Evolutionary conservation across 2,113 vertebrate genomes (phyloP).

Genomic region (Malurus alboscapulatus): DNA sequence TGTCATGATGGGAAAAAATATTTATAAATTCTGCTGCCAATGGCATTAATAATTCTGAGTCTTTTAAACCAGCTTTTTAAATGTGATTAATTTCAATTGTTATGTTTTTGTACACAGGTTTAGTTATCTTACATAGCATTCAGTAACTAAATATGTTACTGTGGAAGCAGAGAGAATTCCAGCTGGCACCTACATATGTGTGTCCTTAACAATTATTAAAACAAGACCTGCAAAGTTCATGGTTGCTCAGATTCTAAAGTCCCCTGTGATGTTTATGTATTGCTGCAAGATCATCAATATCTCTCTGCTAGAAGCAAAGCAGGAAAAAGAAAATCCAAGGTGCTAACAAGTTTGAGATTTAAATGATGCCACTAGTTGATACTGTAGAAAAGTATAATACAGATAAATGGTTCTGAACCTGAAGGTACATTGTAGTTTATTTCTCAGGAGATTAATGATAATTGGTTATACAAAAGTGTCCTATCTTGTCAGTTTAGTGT

Average conservation of each 20-base stretch:
- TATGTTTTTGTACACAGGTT: background rate
- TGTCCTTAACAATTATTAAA: background rate
- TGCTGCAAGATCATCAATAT: accelerated
- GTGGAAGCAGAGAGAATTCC: background rate
- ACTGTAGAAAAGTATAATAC: background rate
- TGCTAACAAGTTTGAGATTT: background rate
- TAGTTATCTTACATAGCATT: background rate
- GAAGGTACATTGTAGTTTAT: background rate
- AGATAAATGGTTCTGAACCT: background rate
- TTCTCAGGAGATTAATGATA: background rate
- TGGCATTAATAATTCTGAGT: background rate
- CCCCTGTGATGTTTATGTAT: background rate
- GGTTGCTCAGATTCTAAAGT: background rate
- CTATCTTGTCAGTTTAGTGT: background rate
- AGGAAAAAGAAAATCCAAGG: background rate
- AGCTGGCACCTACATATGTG: accelerated
- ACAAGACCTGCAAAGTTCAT: background rate
- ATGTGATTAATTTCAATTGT: background rate
- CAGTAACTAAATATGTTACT: background rate
- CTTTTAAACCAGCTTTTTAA: background rate
- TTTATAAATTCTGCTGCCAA: background rate
- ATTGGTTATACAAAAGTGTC: background rate
- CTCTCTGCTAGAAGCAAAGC: background rate
- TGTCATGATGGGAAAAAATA: background rate
- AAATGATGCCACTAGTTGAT: background rate